Percentiles rank a stretch among this genome's conserved stretches.
phyloP scores from a whole-genome alignment of 2,888 invertebrate species.

The Diplolepis rosae region DNA sequence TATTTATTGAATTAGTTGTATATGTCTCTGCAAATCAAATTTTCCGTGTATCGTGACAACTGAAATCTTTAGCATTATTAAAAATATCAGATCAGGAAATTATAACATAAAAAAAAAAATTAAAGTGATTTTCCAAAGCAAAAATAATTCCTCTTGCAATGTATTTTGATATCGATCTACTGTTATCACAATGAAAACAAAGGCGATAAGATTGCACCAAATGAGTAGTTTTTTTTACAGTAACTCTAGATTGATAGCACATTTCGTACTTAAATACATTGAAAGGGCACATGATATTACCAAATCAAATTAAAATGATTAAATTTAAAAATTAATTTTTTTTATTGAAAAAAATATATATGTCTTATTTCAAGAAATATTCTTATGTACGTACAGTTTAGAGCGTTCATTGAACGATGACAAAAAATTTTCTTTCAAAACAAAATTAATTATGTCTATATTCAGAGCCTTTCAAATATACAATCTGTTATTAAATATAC shows the following conservation, averaged over 20 bases:
- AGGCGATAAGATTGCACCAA: slow-evolving; percentile 9
- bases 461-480: too few relatives aligned
- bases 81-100: not conserved
- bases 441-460: too few relatives aligned
- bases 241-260: not conserved
- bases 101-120: slow-evolving; percentile 3
- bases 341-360: too few relatives aligned
- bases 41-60: slow-evolving; percentile 16
- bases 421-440: too few relatives aligned
- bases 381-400: too few relatives aligned
- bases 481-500: too few relatives aligned
- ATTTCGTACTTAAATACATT: not conserved
- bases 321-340: too few relatives aligned
- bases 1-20: not conserved
- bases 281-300: not conserved
- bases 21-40: not conserved
- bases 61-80: not conserved
- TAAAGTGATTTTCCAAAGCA: not conserved
- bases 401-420: too few relatives aligned
- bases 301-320: slow-evolving; percentile 9
- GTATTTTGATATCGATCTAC: not conserved
- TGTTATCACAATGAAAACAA: slow-evolving; percentile 7
- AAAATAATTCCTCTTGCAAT: slow-evolving; percentile 12
- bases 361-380: too few relatives aligned
- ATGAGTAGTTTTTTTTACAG: not conserved